phyloP scores from a whole-genome alignment of 2,113 vertebrate genomes.

The Maccullochella peelii region DNA sequence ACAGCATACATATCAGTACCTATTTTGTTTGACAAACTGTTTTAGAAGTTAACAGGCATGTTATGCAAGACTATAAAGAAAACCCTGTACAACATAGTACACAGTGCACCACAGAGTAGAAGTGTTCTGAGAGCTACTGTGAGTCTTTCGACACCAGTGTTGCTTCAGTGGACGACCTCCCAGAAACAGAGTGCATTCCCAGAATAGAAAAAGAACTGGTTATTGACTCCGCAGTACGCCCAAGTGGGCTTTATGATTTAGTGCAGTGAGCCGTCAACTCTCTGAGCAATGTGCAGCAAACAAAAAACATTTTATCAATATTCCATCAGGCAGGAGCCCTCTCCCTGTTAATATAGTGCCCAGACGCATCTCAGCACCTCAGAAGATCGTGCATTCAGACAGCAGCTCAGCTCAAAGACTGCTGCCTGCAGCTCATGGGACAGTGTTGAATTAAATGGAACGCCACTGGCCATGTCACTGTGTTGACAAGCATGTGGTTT shows the following conservation, averaged over 20 bases:
- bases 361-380: constrained; percentile 52
- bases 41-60: constrained; percentile 8
- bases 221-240: constrained; percentile 78
- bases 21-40: neutral
- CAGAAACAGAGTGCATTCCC: constrained; percentile 64
- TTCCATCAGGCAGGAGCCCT: constrained; percentile 78
- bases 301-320: constrained; percentile 85
- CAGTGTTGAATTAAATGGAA: constrained; percentile 58
- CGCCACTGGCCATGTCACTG: constrained; percentile 43
- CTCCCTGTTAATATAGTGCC: constrained; percentile 75
- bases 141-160: constrained; percentile 50
- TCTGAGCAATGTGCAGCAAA: constrained; percentile 78
- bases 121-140: constrained; percentile 25
- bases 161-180: constrained; percentile 68
- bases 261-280: constrained; percentile 80
- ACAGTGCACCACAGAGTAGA: constrained; percentile 21
- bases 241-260: constrained; percentile 80
- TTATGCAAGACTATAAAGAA: constrained; percentile 1
- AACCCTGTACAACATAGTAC: neutral
- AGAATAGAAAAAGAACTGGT: constrained; percentile 77
- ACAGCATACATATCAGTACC: no score
- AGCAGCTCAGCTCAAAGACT: constrained; percentile 33
- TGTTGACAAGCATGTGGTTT: constrained; percentile 50
- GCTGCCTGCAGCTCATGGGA: constrained; percentile 51
- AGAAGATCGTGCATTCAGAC: constrained; percentile 57